Base-by-base conservation (phyloP, 2,113 vertebrate species). In the Ciconia maguari region DNA sequence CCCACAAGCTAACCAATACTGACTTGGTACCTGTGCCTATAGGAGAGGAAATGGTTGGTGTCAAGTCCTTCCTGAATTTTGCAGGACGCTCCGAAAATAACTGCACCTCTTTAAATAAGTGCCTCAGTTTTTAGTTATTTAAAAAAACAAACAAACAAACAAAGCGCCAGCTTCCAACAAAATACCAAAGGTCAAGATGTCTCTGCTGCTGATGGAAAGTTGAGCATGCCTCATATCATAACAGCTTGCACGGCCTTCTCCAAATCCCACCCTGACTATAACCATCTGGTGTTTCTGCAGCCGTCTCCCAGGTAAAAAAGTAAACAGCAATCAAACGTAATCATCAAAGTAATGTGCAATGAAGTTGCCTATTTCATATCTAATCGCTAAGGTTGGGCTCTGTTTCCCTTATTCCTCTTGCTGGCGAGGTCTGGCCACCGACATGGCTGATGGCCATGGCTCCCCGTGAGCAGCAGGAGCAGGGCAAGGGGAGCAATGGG, bases 311-410 rank as follows among this genome's bases (percentile, higher is more conserved):
- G 83, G 90, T 95, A 69, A 87, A 49, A 80, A 95, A 65, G 22
- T 82, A 95, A 97, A 93, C 77, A 96, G 46, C 49, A 95, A 86
- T 90, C 68, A 89, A 94, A 89, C 4, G 0, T 25, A 93, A 95
- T 92, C 84, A 91, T 81, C 72, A 77, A 93, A 90, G 57, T 52
- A 85, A 92, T 32, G 25, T 83, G 60, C 46, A 76, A 87, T 96
- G 95, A 94, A 71, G 95, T 94, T 96, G 94, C 89, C 86, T 95
- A 64, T 85, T 97, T 97, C 69, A 20, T 55, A 61, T 26, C 38
- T 72, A 75, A 77, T 78, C 17, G 14, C 87, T 88, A 76, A 69
- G 41, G 46, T n/a, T 64, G 52, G 20, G 29, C 32, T 93, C 51
- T 17, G 25, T 93, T 97, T 96, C 60, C 90, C 65, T 55, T 30